phyloP scores from a whole-genome alignment of 2,113 vertebrate species.

The Lates calcarifer region DNA sequence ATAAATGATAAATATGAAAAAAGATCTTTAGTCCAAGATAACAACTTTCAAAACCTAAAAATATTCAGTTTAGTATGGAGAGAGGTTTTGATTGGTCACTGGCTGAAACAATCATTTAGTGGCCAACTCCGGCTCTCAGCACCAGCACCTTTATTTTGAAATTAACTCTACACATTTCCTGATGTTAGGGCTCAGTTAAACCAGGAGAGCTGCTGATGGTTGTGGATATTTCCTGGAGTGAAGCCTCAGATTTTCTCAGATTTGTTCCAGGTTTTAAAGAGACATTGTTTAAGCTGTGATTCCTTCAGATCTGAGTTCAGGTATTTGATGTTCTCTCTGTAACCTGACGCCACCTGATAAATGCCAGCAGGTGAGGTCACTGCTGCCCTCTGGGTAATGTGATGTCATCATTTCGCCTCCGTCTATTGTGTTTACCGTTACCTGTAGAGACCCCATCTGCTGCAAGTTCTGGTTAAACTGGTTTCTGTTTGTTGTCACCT shows the following conservation, averaged over 20 bases:
- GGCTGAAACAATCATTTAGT: no score
- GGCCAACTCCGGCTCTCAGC: no score
- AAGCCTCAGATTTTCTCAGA: no score
- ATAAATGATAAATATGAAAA: no score
- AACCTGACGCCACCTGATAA: background rate
- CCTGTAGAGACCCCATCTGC: background rate
- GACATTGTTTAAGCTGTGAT: no score
- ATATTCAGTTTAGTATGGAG: no score
- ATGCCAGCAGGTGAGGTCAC: slow-evolving; percentile 1
- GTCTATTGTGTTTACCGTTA: background rate
- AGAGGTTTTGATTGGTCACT: no score
- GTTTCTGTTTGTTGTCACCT: slow-evolving; percentile 12
- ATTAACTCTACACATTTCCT: no score
- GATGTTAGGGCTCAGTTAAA: background rate
- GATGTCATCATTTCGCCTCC: background rate
- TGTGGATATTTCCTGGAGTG: background rate
- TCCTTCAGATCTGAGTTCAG: background rate
- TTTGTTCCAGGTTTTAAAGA: no score
- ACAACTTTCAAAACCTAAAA: no score
- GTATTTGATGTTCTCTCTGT: background rate
- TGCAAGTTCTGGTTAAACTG: slow-evolving; percentile 19
- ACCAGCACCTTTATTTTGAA: no score
- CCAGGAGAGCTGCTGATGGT: background rate
- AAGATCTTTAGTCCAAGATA: no score
- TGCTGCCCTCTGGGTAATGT: slow-evolving; percentile 5